Percentiles rank a stretch among this genome's conserved stretches.
These are phyloP conservation scores for Trigoniulus corallinus DNA, from an alignment of 1,140 invertebrate genomes.

Conservation along the genomic window DNA sequence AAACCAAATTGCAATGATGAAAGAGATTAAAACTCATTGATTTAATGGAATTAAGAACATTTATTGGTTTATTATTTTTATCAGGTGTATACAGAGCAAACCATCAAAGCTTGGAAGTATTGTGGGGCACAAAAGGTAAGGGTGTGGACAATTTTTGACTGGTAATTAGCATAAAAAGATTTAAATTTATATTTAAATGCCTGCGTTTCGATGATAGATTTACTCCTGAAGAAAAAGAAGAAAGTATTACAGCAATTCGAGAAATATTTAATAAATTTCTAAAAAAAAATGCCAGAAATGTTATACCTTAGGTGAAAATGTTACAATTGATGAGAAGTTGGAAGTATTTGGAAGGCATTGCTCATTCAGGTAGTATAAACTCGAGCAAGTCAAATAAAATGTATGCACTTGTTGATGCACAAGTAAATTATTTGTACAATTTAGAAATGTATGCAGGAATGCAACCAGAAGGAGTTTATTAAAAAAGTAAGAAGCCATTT, in stretches of 20 bases:
- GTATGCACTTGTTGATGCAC: slow-evolving; percentile 12
- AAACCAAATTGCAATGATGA: slow-evolving; percentile 2
- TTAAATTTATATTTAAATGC: slow-evolving; percentile 3
- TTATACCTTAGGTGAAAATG: slow-evolving; percentile 1
- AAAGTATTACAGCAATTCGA: neutral
- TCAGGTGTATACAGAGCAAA: slow-evolving; percentile 5
- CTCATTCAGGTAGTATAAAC: slow-evolving; percentile 31
- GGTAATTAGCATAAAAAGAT: slow-evolving; percentile 6
- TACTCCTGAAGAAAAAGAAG: neutral
- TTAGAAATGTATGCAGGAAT: slow-evolving; percentile 12
- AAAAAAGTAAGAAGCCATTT: slow-evolving; percentile 8
- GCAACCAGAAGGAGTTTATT: neutral
- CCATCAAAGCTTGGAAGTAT: neutral
- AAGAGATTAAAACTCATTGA: neutral
- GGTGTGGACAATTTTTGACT: slow-evolving; percentile 5
- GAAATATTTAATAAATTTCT: neutral
- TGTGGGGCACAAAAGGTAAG: slow-evolving; percentile 6
- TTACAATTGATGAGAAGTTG: slow-evolving; percentile 31
- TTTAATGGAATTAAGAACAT: slow-evolving; percentile 8
- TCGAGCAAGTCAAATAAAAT: slow-evolving; percentile 14
- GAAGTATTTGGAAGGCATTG: slow-evolving; percentile 28
- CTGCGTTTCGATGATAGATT: slow-evolving; percentile 7
- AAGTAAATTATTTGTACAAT: slow-evolving; percentile 9
- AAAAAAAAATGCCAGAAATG: neutral
- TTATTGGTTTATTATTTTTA: slow-evolving; percentile 5